Base-by-base conservation (phyloP, 2,113 vertebrate species). In the Azemiops feae region DNA sequence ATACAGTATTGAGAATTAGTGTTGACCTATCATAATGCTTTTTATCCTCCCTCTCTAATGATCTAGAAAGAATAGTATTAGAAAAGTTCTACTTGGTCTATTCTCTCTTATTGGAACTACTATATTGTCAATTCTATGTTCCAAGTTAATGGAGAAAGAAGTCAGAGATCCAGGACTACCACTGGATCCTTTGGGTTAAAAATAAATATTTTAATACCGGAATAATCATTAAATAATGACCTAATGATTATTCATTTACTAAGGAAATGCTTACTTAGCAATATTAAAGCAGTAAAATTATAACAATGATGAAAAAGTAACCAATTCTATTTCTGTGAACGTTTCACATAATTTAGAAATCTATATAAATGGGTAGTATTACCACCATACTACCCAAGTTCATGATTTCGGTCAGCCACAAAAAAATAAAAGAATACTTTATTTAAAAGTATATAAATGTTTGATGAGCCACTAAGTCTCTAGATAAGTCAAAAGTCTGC, bases 131-230 rank as follows among this genome's bases (percentile, higher is more conserved):
- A 39, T 34, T 92, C 43, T 85, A 50, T 60, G 53, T 22, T 58
- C 22, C 53, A 85, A 57, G 45, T 50, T 92, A 39, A 47, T 47
- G 85, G 27, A 69, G n/a, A 57, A 53, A 54, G 22, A 98, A 87
- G 99, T 99, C 97, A 99, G 97, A 27, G 99, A 98, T 95, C 99
- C 99, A 0, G 99, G 99, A 93, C 98, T 8, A 97, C 98, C 96
- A 99, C 93, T 1, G 98, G 98, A 94, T 97, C 98, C 99, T 99
- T 97, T 92, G 96, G 95, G 96, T 94, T 87, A 92, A 98, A 94
- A 39, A 95, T 25, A 52, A 12, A 89, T 43, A 60, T 6, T 58
- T 90, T 58, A 54, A 85, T 16, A 91, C 0, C 12, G 2, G 64
- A 34, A 69, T 69, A 69, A 69, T 34, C 14, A 69, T 69, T 69